Evolutionary conservation across 2,888 invertebrate genomes (phyloP).

Genomic region (Xanthorhoe spadicearia): DNA sequence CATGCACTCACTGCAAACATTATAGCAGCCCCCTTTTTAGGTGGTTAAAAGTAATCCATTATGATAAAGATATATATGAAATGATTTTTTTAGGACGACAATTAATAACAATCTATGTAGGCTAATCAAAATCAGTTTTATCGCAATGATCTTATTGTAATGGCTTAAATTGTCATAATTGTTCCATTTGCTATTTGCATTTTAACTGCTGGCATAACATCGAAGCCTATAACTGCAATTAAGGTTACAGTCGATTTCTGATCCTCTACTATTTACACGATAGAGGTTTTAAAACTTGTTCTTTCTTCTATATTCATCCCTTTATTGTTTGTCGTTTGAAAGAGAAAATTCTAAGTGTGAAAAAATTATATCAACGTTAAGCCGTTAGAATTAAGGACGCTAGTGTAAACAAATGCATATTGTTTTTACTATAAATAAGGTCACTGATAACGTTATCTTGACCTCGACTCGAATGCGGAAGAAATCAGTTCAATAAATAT

Average conservation of each 20-base stretch:
- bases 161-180: conserved; percentile 13
- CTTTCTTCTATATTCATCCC: neutral
- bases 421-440: conserved; percentile 67
- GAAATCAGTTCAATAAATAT: conserved; percentile 62
- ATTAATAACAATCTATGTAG: conserved; percentile 11
- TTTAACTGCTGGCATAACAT: neutral
- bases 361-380: conserved; percentile 6
- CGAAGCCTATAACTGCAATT: neutral
- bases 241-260: no score
- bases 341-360: neutral
- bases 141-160: conserved; percentile 21
- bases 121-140: conserved; percentile 26
- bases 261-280: no score
- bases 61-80: neutral
- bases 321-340: neutral
- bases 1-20: no score
- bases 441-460: conserved; percentile 71
- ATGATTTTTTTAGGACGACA: neutral
- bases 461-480: conserved; percentile 75
- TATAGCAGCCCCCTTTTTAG: no score
- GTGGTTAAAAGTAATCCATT: neutral
- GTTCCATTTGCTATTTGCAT: conserved; percentile 4
- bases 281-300: neutral
- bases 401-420: conserved; percentile 68
- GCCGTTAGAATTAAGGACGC: conserved; percentile 58